Conservation (phyloP, 2,888 invertebrate genomes). For the Epirrita christyi region DNA sequence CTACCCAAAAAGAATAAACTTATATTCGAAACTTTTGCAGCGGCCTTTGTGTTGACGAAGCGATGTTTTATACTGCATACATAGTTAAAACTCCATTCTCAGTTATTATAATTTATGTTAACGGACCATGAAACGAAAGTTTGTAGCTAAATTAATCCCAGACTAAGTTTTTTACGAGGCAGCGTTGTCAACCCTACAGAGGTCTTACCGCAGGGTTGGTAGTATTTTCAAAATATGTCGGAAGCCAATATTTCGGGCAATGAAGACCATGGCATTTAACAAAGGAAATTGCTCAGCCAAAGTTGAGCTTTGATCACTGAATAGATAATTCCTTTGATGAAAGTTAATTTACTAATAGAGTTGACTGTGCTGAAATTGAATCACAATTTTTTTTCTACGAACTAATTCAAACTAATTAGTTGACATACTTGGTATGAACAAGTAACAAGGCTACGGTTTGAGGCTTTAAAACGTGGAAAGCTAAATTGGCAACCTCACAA, state of each 20-base stretch:
- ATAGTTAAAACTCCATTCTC: slow-evolving; percentile 41
- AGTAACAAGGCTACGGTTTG: slow-evolving; percentile 25
- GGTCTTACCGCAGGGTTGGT: slow-evolving; percentile 33
- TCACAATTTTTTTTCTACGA: background rate
- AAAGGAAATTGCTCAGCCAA: slow-evolving; percentile 43
- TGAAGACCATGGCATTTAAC: slow-evolving; percentile 40
- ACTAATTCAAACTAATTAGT: slow-evolving; percentile 44
- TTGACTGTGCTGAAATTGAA: slow-evolving; percentile 6
- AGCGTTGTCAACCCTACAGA: slow-evolving; percentile 13
- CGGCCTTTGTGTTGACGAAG: slow-evolving; percentile 51
- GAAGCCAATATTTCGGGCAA: slow-evolving; percentile 41
- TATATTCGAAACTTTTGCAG: slow-evolving; percentile 49
- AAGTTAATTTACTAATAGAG: slow-evolving; percentile 37
- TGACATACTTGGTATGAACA: slow-evolving; percentile 36
- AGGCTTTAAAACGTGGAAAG: slow-evolving; percentile 32
- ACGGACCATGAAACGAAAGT: slow-evolving; percentile 20
- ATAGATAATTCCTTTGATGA: slow-evolving; percentile 41
- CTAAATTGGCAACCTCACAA: slow-evolving; percentile 52
- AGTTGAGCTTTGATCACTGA: slow-evolving; percentile 46
- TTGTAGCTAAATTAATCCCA: slow-evolving; percentile 5
- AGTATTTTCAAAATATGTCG: slow-evolving; percentile 43
- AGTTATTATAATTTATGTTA: slow-evolving; percentile 29
- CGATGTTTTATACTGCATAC: slow-evolving; percentile 54
- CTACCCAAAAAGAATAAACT: slow-evolving; percentile 40
- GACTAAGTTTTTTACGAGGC: background rate